These are phyloP conservation scores for Pseudomyrmex sp. DNA, from an alignment of 1,140 invertebrate species.

Conservation along the genomic window DNA sequence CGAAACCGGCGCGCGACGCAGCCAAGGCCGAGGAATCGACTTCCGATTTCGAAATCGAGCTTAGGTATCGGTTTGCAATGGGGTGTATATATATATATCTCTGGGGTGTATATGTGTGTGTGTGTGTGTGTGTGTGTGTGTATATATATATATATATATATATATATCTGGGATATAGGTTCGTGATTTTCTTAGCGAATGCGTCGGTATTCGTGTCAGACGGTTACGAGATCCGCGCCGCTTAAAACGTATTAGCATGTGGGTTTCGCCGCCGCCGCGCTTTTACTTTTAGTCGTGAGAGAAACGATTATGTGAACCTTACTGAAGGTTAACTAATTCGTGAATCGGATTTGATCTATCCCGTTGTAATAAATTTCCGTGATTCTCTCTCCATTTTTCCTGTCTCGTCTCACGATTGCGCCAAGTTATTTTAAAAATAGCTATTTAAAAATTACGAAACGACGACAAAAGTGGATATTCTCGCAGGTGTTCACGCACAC, in stretches of 20 bases:
- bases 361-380: not conserved
- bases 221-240: conserved; percentile 16
- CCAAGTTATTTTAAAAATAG: not conserved
- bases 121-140: no score
- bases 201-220: conserved; percentile 55
- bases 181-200: conserved; percentile 30
- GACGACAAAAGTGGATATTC: no score
- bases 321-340: conserved; percentile 44
- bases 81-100: no score
- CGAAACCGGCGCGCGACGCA: conserved; percentile 18
- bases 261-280: not conserved
- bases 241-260: conserved; percentile 16
- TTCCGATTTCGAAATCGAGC: conserved; percentile 68
- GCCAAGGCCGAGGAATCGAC: conserved; percentile 64
- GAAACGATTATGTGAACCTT: not conserved
- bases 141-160: no score
- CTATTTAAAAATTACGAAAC: no score
- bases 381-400: not conserved
- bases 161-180: conserved; percentile 50
- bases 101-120: no score
- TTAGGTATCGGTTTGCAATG: not conserved
- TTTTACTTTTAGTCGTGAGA: no score
- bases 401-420: not conserved
- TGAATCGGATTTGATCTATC: not conserved
- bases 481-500: no score